Evolutionary conservation across 92 coral and sea anemone genomes (phyloP).

Genomic region (Porites evermanni): DNA sequence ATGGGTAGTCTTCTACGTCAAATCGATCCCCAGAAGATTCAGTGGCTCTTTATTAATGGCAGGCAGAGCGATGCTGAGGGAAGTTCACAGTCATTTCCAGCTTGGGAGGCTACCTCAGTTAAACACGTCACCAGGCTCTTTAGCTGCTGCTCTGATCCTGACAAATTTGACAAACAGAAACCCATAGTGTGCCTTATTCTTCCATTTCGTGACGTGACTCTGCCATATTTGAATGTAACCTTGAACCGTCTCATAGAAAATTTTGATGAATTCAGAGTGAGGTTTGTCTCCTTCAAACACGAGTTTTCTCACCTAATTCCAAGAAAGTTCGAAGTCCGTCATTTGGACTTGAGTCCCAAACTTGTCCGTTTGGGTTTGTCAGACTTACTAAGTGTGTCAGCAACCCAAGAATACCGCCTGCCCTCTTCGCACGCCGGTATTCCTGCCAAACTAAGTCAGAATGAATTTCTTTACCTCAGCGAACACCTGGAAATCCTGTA

Average conservation of each 20-base stretch:
- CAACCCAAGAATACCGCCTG: conserved; percentile 62
- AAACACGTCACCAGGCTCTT: conserved; percentile 69
- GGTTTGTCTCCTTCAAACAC: conserved; percentile 54
- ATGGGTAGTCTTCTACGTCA: conserved; percentile 65
- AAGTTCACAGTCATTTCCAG: conserved; percentile 50
- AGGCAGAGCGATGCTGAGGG: conserved; percentile 72
- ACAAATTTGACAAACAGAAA: conserved; percentile 80
- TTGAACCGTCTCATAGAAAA: conserved; percentile 71
- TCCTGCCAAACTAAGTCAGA: conserved; percentile 49
- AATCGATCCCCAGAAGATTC: conserved; percentile 75
- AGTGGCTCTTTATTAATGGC: conserved; percentile 90
- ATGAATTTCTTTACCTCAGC: conserved; percentile 70
- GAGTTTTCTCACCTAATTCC: not conserved
- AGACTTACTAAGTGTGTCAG: conserved; percentile 42
- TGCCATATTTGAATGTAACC: conserved; percentile 69
- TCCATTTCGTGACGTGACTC: conserved; percentile 49
- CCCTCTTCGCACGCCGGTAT: conserved; percentile 79
- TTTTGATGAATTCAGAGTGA: conserved; percentile 67
- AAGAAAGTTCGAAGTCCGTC: conserved; percentile 32
- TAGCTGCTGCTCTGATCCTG: conserved; percentile 86
- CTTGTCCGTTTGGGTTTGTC: conserved; percentile 64
- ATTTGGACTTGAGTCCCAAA: conserved; percentile 60
- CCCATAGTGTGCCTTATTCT: conserved; percentile 80
- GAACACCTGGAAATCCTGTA: conserved; percentile 82
- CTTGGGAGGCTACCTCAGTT: conserved; percentile 75